Base-by-base conservation (phyloP, 2,113 vertebrate genomes). In the Atractosteus spatula region DNA sequence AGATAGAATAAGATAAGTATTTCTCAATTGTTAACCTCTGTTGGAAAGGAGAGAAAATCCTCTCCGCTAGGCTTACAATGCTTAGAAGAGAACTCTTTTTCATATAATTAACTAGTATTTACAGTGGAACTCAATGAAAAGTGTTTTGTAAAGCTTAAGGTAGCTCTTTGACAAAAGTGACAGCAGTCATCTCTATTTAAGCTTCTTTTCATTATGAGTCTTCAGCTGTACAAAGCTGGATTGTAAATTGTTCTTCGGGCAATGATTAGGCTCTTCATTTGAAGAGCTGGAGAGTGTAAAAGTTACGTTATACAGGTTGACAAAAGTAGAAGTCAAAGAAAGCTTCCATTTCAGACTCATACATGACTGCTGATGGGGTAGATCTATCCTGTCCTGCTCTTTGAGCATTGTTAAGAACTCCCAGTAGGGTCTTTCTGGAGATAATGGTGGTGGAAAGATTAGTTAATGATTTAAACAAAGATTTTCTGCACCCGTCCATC, bases 391-490 rank as follows among this genome's bases (percentile, higher is more conserved):
- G 73, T 74, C 62, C 66, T 62, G 7, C 3, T 77, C 76, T 74
- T 61, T 71, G 54, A 51, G 67, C 74, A 71, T 74, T 77, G 79
- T 81, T 78, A 80, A 76, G 77, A 75, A 71, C 77, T 77, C 85
- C 83, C 81, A 70, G 70, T 76, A 71, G 77, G 76, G 83, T 78
- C 82, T 85, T 85, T 55, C 62, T 70, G 78, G 79, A 68, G 80
- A 84, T 85, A 82, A 87, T 82, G 86, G 79, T 82, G 71, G 80
- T 87, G 85, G 85, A 88, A 79, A 81, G 85, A 75, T 75, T 81
- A 90, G 90, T 90, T 93, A 89, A 93, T 90, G 87, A 89, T 87
- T 89, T 78, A 87, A 88, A 90, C 90, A 92, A 86, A 90, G 86
- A 82, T 86, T 80, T 82, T 63, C 78, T 87, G 89, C 88, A 85